Evolutionary conservation across 2,797 vertebrate species (phyloP).

Genomic region (Babyrousa celebensis): DNA sequence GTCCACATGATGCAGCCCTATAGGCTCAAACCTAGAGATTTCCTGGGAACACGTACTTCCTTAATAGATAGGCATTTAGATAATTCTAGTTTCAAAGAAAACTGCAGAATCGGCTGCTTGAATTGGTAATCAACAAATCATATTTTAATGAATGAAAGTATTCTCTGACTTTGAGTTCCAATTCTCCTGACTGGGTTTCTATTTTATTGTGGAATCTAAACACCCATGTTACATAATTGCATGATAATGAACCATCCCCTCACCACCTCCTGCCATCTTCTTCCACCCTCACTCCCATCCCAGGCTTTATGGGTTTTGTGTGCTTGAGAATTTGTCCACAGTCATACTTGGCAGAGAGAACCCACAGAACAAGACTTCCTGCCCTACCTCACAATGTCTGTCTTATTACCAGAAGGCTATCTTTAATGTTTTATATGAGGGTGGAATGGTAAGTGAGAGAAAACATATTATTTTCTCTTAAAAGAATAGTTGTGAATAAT

Average conservation of each 20-base stretch:
- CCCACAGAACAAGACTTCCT: background rate
- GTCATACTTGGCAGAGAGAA: background rate
- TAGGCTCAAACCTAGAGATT: background rate
- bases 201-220: background rate
- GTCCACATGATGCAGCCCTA: background rate
- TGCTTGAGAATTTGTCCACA: background rate
- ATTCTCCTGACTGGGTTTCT: background rate
- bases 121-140: background rate
- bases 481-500: background rate
- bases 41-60: background rate
- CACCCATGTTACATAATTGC: background rate
- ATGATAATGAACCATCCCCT: background rate
- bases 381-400: background rate
- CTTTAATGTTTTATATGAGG: background rate
- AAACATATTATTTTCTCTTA: background rate
- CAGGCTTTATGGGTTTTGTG: background rate
- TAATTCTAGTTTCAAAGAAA: slow-evolving; percentile 6
- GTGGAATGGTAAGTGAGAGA: background rate
- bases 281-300: background rate
- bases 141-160: background rate
- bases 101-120: background rate
- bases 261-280: background rate
- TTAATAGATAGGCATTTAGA: background rate
- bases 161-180: background rate
- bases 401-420: background rate